phyloP scores from a whole-genome alignment of 2,113 vertebrate species.

The Baryphthengus martii region DNA sequence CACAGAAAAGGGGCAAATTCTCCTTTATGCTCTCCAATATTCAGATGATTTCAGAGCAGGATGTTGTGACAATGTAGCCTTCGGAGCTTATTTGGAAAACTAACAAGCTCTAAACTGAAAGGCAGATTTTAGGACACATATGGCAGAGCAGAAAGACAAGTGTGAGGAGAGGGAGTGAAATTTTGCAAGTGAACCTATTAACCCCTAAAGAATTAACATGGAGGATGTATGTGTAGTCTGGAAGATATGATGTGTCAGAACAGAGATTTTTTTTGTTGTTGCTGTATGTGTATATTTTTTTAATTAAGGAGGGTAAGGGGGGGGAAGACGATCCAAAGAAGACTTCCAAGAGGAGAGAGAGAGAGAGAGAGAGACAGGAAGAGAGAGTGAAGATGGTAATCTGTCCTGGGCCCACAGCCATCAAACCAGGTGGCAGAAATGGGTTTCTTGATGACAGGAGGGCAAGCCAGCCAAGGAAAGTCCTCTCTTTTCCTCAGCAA shows the following conservation, averaged over 20 bases:
- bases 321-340: background rate
- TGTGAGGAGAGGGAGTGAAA: conserved; percentile 57
- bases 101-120: conserved; percentile 51
- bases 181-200: conserved; percentile 47
- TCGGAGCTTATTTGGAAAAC: conserved; percentile 28
- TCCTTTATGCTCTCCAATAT: background rate
- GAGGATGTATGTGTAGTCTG: conserved; percentile 44
- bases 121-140: conserved; percentile 63
- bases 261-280: background rate
- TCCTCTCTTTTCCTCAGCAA: conserved; percentile 12
- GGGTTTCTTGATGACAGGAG: conserved; percentile 35
- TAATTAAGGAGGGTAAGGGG: background rate
- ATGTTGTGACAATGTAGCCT: background rate
- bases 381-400: background rate
- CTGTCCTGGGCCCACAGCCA: conserved; percentile 41
- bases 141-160: conserved; percentile 51
- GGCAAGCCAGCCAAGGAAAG: conserved; percentile 3
- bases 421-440: conserved; percentile 36
- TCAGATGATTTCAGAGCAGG: background rate
- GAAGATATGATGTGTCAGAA: conserved; percentile 16
- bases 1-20: background rate
- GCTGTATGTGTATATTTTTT: background rate
- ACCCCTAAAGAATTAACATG: conserved; percentile 35
- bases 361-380: background rate
- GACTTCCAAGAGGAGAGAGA: background rate